Percentiles rank a stretch among this genome's conserved stretches.
Conservation (phyloP, 2,888 invertebrate species). For the Leucoma salicis region DNA sequence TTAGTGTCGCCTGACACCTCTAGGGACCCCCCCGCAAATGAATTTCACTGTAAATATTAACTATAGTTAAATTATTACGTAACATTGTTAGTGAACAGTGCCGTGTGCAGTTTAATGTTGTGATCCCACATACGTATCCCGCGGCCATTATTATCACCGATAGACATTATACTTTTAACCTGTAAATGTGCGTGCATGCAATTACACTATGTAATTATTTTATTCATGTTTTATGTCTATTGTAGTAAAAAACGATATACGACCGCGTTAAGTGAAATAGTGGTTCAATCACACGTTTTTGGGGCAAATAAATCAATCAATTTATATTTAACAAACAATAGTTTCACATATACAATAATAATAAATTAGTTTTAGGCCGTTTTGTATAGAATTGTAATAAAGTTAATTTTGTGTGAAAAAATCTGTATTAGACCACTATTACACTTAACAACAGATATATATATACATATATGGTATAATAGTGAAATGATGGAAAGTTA, state of each 20-base stretch:
- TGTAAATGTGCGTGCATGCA: conserved; percentile 21
- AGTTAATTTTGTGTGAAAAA: too few relatives aligned
- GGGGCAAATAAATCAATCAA: too few relatives aligned
- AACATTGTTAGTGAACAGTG: conserved; percentile 35
- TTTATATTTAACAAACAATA: too few relatives aligned
- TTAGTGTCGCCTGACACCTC: conserved; percentile 48
- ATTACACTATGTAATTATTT: conserved; percentile 27
- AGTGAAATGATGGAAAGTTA: conserved; percentile 16
- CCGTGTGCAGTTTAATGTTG: conserved; percentile 44
- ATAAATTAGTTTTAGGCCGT: too few relatives aligned
- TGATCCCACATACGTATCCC: conserved; percentile 44
- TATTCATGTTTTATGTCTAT: conserved; percentile 16
- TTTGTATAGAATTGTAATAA: too few relatives aligned
- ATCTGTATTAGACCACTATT: too few relatives aligned
- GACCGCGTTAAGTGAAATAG: too few relatives aligned
- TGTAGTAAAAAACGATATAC: too few relatives aligned
- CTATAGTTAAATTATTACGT: conserved; percentile 49
- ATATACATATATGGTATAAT: too few relatives aligned
- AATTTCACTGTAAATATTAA: conserved; percentile 53
- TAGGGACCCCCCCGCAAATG: conserved; percentile 34
- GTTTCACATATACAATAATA: too few relatives aligned
- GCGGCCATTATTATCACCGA: conserved; percentile 34
- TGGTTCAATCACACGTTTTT: too few relatives aligned
- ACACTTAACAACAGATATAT: too few relatives aligned
- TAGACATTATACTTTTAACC: conserved; percentile 32